Evolutionary conservation across 2,888 invertebrate species (phyloP), one percentile per base, ranked within the genome.

Genomic region (Habroteleia sp.): DNA sequence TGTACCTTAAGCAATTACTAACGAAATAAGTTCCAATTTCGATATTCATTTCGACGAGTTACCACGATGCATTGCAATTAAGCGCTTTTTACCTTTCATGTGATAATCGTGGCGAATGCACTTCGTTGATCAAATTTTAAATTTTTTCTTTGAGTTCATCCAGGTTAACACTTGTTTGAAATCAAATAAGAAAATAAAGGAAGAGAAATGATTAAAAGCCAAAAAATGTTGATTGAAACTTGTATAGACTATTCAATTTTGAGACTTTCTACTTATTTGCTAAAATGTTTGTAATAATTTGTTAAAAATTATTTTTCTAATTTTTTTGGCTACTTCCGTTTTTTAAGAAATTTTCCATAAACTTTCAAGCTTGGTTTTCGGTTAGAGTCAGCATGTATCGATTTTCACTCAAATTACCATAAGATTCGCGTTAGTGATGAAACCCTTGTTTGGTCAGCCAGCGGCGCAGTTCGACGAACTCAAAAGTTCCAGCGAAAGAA

Each of bases 321-420:
- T 3, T 33, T 33, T 20, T 35, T 33, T 54, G 4, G 11, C 20
- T 17, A 13, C 13, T 37, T 37, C n/a, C n/a, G 3, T 5, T 25
- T 62, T 52, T 42, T 27, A 10, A 42, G 25, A 17, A 41, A 48
- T 50, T 60, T 58, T 60, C 25, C 41, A 63, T 56, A 46, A 71
- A 63, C 54, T 54, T 56, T 63, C 41, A 54, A 33, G 37, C 35
- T 31, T 23, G 14, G 52, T 60, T 71, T 54, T 20, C 44, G 46
- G 58, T 60, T 31, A 39, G 39, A 66, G 52, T 60, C 52, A 54
- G 33, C 50, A 44, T 58, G 37, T 76, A 84, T 84, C 74, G 83
- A 83, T 84, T 83, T 83, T 77, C 83, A 66, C 81, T 83, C 81
- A 83, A 82, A 84, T 84, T 84, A 84, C 78, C 84, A 84, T 82